Evolutionary conservation across 2,888 invertebrate species (phyloP).

Genomic region (Tenthredo notha): DNA sequence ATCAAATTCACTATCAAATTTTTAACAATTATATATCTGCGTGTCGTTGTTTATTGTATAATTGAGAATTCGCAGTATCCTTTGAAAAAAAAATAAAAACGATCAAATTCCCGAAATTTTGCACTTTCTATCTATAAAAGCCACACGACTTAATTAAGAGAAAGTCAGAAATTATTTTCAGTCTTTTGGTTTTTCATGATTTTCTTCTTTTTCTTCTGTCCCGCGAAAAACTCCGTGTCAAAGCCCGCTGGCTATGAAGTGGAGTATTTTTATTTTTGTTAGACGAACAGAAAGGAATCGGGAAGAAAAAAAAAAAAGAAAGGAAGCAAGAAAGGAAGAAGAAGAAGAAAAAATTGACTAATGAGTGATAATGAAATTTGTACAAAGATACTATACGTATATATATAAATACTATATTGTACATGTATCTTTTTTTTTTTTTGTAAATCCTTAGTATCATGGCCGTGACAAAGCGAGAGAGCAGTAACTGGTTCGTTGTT

Average conservation of each 20-base stretch:
- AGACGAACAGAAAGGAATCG: not conserved
- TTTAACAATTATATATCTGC: no score
- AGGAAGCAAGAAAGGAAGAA: not conserved
- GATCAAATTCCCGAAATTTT: no score
- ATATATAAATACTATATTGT: not conserved
- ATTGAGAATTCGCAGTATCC: no score
- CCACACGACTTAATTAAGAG: no score
- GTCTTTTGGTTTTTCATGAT: no score
- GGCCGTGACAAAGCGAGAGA: not conserved
- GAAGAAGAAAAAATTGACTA: not conserved
- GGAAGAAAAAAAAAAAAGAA: not conserved
- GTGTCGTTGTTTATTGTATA: no score
- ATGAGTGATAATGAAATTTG: not conserved
- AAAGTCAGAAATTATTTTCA: no score
- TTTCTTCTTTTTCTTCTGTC: no score
- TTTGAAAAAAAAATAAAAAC: no score
- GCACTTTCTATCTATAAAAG: no score
- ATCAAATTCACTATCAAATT: no score
- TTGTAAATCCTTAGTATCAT: no score
- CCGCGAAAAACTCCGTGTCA: not conserved
- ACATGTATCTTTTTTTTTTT: not conserved
- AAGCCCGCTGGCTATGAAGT: not conserved
- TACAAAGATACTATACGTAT: not conserved
- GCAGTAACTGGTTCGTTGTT: constrained; percentile 14
- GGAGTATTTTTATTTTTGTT: not conserved